Evolutionary conservation across 2,113 vertebrate species (phyloP).

Genomic region (Lagopus muta): DNA sequence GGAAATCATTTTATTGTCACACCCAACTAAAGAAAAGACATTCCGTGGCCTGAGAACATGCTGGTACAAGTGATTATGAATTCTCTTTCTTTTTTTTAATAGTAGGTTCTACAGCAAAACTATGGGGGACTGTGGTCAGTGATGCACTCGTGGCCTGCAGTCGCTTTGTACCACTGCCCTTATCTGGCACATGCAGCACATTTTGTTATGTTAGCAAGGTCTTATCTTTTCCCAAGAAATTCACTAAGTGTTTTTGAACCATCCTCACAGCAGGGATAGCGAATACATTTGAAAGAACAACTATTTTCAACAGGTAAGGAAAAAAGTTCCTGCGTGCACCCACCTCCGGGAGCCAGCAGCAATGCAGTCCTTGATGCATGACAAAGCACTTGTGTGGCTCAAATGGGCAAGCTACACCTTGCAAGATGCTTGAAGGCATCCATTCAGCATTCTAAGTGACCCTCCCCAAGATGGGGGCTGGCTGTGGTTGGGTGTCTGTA

Average conservation of each 20-base stretch:
- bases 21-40: neutral
- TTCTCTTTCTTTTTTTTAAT: neutral
- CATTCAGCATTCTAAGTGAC: neutral
- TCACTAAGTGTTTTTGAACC: neutral
- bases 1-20: neutral
- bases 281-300: neutral
- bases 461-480: neutral
- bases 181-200: neutral
- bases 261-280: fast-evolving
- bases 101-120: neutral
- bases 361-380: neutral
- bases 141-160: neutral
- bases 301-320: neutral
- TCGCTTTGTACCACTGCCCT: neutral
- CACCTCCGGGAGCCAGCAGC: neutral
- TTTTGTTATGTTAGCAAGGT: neutral
- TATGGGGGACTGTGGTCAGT: neutral
- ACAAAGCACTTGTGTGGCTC: neutral
- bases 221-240: neutral
- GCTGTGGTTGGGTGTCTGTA: neutral
- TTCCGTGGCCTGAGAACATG: neutral
- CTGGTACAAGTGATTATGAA: neutral
- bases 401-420: neutral
- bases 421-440: neutral
- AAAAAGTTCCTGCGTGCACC: neutral